Base-by-base conservation (phyloP, 2,888 invertebrate genomes). In the Macrosiphum euphorbiae region DNA sequence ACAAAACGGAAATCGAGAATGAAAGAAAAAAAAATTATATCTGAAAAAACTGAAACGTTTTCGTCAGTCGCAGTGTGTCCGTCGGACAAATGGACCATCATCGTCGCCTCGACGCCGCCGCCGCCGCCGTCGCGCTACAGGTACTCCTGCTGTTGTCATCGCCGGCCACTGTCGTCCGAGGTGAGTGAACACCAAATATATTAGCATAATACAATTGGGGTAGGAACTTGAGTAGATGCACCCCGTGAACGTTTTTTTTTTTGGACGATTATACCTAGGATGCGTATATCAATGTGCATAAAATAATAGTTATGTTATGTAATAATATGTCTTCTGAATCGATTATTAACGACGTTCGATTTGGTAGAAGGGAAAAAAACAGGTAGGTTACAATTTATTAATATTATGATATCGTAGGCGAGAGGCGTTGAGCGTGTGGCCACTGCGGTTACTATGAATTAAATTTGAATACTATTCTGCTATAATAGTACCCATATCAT, bases 11-110 rank as follows among this genome's bases (percentile, higher is more conserved):
- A 88, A 35, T 35, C 78, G 78, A 67, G 35, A 67, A 35, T 78
- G 8, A 78, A 78, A 78, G n/a, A 78, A 87, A 87, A 88, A 88
- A 44, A 89, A 41, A 88, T n/a, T 52, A 88, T 16, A 88, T 52
- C n/a, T 35, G 20, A 52, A 78, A 67, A 78, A 78, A 78, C 78
- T 78, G 78, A 20, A 78, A 78, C 78, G 78, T 78, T 78, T 78
- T 35, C 20, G 28, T 85, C 86, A 44, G 90, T 90, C 90, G 5
- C 67, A n/a, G 67, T 86, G n/a, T 28, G 67, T 35, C 67, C 90
- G 67, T 50, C 20, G 44, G 50, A 67, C 67, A 67, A 90, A 90
- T 90, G 90, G 90, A 47, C 58, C 58, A 8, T 58, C 58, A 26
- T 58, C 58, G 47, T 47, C 61, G 47, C n/a, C 13, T 67, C 67